Conservation (phyloP, 2,888 invertebrate species). For the Cistogaster globosa region DNA sequence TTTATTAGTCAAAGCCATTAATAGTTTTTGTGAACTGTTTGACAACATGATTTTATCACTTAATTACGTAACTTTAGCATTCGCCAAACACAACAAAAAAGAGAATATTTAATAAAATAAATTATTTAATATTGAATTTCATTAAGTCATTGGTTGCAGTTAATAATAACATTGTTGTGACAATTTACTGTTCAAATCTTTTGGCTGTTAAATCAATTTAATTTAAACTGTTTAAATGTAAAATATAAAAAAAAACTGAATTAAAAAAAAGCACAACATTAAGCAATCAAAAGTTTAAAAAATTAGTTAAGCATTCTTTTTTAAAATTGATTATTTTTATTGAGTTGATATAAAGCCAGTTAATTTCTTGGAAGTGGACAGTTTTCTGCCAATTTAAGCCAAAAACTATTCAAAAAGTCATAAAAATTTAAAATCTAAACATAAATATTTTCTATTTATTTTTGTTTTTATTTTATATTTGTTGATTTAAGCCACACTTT, state of each 20-base stretch:
- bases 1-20: conserved; percentile 26
- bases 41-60: conserved; percentile 34
- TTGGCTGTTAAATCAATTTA: conserved; percentile 10
- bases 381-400: conserved; percentile 36
- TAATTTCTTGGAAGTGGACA: conserved; percentile 46
- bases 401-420: background rate
- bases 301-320: conserved; percentile 22
- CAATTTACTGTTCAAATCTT: background rate
- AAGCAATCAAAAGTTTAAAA: conserved; percentile 21
- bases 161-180: conserved; percentile 37
- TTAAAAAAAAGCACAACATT: conserved; percentile 6
- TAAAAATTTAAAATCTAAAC: conserved; percentile 17
- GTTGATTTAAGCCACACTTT: conserved; percentile 43
- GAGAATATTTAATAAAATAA: conserved; percentile 18
- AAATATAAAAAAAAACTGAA: background rate
- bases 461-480: background rate
- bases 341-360: conserved; percentile 4
- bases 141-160: conserved; percentile 38
- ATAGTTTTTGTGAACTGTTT: background rate
- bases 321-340: conserved; percentile 4
- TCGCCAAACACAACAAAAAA: background rate
- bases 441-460: background rate
- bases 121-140: conserved; percentile 42
- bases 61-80: conserved; percentile 40
- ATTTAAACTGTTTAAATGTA: conserved; percentile 45